A percentile compares a stretch with the other conserved stretches of the same genome.
Conservation (phyloP, 2,888 invertebrate species). For the Synergus laeviventris region DNA sequence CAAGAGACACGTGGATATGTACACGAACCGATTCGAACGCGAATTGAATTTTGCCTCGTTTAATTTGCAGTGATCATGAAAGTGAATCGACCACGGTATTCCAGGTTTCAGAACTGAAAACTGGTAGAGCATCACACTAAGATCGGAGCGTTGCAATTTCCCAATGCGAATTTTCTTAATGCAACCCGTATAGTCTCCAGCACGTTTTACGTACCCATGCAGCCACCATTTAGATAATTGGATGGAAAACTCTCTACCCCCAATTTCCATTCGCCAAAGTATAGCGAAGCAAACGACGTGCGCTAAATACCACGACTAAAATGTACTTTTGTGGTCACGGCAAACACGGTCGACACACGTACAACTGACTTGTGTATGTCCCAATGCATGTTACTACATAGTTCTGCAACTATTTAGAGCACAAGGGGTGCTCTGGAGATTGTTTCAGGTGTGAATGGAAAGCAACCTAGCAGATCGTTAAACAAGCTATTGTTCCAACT, state of each 20-base stretch:
- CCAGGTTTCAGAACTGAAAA: slow-evolving; percentile 27
- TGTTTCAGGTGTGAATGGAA: slow-evolving; percentile 37
- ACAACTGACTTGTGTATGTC: slow-evolving; percentile 2
- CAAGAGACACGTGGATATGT: slow-evolving; percentile 30
- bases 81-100: slow-evolving; percentile 30
- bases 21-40: slow-evolving; percentile 17
- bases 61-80: slow-evolving; percentile 34
- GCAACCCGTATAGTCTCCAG: slow-evolving; percentile 43
- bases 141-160: slow-evolving; percentile 8
- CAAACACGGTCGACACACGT: slow-evolving; percentile 14
- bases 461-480: slow-evolving; percentile 30
- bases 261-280: slow-evolving; percentile 44
- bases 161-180: slow-evolving; percentile 35
- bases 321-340: slow-evolving; percentile 53
- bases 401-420: slow-evolving; percentile 36
- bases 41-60: slow-evolving; percentile 30
- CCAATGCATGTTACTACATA: slow-evolving; percentile 25
- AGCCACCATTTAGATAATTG: slow-evolving; percentile 49
- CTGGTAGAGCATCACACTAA: slow-evolving; percentile 10
- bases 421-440: slow-evolving; percentile 26
- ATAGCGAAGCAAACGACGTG: slow-evolving; percentile 51
- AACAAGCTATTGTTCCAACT: slow-evolving; percentile 34
- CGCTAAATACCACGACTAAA: slow-evolving; percentile 59
- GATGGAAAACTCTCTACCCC: slow-evolving; percentile 48
- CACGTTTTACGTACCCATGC: slow-evolving; percentile 44